These are phyloP conservation scores for Clarias gariepinus DNA, from an alignment of 2,113 vertebrate genomes.

Conservation along the genomic window DNA sequence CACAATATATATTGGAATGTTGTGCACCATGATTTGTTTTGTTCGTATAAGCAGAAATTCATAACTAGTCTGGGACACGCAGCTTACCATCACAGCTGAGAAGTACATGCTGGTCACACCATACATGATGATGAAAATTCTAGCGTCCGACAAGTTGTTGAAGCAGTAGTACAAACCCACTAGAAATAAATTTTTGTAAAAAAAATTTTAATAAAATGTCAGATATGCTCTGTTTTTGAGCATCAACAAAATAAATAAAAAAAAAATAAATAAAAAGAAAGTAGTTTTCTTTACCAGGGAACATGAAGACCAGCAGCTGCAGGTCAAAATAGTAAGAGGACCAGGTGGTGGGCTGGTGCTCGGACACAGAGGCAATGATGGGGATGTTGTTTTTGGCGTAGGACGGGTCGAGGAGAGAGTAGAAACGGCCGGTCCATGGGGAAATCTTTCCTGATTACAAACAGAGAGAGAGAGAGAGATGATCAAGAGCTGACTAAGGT, in stretches of 20 bases:
- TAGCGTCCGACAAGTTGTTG: constrained; percentile 93
- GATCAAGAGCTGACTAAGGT: background rate
- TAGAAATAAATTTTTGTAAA: constrained; percentile 55
- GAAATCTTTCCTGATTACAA: constrained; percentile 89
- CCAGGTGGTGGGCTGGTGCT: constrained; percentile 99
- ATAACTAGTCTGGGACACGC: too few species aligned
- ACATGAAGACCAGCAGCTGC: constrained; percentile 99
- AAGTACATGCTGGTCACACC: constrained; percentile 99
- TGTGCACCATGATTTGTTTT: too few species aligned
- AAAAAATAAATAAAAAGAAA: background rate
- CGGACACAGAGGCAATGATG: constrained; percentile 96
- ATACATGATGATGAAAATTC: constrained; percentile 99
- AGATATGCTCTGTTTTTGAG: background rate
- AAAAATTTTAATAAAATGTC: background rate
- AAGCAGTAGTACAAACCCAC: constrained; percentile 99
- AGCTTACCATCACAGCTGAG: constrained; percentile 95
- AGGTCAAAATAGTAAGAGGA: constrained; percentile 98
- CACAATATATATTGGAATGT: too few species aligned
- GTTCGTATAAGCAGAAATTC: too few species aligned
- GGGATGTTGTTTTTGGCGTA: constrained; percentile 99
- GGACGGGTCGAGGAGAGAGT: constrained; percentile 95
- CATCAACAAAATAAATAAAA: background rate
- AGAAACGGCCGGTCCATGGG: constrained; percentile 97
- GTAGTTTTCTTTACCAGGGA: constrained; percentile 77
- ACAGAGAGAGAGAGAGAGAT: background rate